These are phyloP conservation scores for Camponotus floridanus DNA, from an alignment of 1,140 invertebrate species.

Conservation along the genomic window DNA sequence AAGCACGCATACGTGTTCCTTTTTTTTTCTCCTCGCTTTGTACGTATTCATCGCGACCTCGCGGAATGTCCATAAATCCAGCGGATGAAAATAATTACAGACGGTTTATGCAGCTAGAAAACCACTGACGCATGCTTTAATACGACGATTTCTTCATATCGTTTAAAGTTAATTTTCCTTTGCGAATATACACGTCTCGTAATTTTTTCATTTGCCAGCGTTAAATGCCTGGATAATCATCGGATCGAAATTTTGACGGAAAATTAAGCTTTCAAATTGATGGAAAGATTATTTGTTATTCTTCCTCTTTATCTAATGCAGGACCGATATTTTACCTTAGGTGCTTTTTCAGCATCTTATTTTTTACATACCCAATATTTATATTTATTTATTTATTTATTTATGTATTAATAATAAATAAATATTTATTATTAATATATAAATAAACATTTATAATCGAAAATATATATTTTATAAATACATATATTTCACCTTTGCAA, in stretches of 20 bases:
- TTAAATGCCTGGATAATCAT: constrained; percentile 2
- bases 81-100: constrained; percentile 47
- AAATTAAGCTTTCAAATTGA: no score
- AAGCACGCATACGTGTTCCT: not conserved
- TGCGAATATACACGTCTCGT: not conserved
- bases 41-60: constrained; percentile 23
- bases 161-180: constrained; percentile 33
- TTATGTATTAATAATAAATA: no score
- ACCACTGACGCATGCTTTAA: constrained; percentile 25
- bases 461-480: no score
- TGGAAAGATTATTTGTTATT: no score
- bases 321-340: not conserved
- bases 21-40: constrained; percentile 7
- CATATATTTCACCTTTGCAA: no score
- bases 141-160: constrained; percentile 7
- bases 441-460: no score
- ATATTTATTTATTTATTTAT: no score
- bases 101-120: constrained; percentile 20
- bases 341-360: not conserved
- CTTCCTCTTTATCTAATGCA: no score
- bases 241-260: no score
- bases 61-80: constrained; percentile 41
- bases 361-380: no score
- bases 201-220: not conserved
- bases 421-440: no score